Evolutionary conservation across 1,140 invertebrate genomes (phyloP).

Genomic region (Apis cerana): DNA sequence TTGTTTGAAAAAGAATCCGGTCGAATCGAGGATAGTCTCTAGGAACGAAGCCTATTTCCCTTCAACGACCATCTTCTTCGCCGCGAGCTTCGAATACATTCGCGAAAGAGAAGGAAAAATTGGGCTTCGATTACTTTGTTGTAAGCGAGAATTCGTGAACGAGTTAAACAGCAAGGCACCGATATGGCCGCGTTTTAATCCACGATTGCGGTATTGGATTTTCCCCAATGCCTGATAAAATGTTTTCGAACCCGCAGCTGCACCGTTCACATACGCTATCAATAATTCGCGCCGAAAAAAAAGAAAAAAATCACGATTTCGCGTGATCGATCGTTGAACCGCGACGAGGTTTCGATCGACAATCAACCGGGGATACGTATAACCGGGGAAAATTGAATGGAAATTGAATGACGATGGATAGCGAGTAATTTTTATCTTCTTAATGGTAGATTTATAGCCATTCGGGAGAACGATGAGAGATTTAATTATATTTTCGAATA

Average conservation of each 20-base stretch:
- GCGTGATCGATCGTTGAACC: not conserved
- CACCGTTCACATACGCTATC: slow-evolving; percentile 5
- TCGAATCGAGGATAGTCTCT: too few relatives aligned
- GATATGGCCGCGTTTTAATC: slow-evolving; percentile 12
- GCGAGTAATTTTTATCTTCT: not conserved
- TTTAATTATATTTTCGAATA: too few relatives aligned
- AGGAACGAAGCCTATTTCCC: too few relatives aligned
- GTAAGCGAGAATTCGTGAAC: slow-evolving; percentile 9
- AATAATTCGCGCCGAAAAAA: not conserved
- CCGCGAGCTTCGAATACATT: too few relatives aligned
- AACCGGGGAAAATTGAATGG: not conserved
- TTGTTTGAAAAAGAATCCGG: too few relatives aligned
- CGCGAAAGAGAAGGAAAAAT: too few relatives aligned
- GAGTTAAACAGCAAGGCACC: not conserved
- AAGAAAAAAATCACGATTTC: not conserved
- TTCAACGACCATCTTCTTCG: too few relatives aligned
- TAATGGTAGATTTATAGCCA: not conserved
- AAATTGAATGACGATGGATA: not conserved
- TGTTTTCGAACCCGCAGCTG: slow-evolving; percentile 9
- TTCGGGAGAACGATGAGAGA: too few relatives aligned
- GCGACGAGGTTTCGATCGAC: not conserved
- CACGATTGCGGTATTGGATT: slow-evolving; percentile 11
- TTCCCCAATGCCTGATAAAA: slow-evolving; percentile 6
- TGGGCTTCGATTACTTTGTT: not conserved
- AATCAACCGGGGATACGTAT: not conserved